Conservation (phyloP, 2,113 vertebrate species). For the Entelurus aequoreus region DNA sequence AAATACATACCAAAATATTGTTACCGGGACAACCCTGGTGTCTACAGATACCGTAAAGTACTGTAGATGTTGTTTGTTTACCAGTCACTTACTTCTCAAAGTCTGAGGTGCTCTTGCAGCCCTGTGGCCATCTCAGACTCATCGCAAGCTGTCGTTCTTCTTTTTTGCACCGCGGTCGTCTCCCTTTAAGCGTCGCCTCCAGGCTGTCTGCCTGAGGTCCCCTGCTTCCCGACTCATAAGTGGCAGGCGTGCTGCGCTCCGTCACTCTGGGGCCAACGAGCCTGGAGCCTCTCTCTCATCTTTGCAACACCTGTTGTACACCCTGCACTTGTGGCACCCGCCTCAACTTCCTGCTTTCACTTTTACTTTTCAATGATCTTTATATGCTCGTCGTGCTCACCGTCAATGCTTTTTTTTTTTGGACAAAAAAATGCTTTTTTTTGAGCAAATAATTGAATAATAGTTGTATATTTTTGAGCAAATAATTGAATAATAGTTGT, state of each 20-base stretch:
- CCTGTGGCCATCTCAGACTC: slow-evolving; percentile 1
- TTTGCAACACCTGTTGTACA: background rate
- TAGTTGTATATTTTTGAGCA: no score
- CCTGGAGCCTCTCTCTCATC: background rate
- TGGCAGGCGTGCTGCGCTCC: background rate
- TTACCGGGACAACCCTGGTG: no score
- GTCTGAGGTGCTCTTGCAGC: slow-evolving; percentile 5
- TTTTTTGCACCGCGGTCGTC: background rate
- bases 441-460: no score
- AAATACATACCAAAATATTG: no score
- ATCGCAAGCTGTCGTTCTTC: background rate
- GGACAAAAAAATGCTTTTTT: no score
- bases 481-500: no score
- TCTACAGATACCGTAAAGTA: no score
- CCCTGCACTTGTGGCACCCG: background rate
- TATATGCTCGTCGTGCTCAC: background rate
- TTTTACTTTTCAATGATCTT: background rate
- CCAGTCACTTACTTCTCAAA: background rate
- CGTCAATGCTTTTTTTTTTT: background rate
- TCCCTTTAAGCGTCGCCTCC: background rate
- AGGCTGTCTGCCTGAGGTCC: background rate
- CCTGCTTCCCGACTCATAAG: slow-evolving; percentile 1
- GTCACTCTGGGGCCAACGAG: background rate
- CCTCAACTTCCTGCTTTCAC: background rate
- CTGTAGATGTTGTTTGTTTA: background rate